Evolutionary conservation across 2,888 invertebrate species (phyloP).

Genomic region (Bruchidius siliquastri): DNA sequence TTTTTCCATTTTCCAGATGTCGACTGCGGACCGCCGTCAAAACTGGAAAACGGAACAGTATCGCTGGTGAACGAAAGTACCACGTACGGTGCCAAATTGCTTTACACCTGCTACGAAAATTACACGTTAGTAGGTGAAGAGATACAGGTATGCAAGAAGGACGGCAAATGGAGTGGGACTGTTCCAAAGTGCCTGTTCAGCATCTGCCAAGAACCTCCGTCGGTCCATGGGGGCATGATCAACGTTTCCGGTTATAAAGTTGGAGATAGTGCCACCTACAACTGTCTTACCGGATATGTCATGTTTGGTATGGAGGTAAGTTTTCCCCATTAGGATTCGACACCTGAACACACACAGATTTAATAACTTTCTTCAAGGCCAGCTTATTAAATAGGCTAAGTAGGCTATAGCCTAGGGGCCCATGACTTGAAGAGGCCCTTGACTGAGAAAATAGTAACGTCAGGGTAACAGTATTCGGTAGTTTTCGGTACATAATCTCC

Average conservation of each 20-base stretch:
- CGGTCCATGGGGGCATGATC: slow-evolving; percentile 71
- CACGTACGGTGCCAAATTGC: slow-evolving; percentile 71
- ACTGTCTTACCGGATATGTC: slow-evolving; percentile 79
- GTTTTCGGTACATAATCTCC: too few relatives aligned
- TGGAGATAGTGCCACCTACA: slow-evolving; percentile 75
- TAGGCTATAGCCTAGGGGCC: too few relatives aligned
- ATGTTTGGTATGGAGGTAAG: slow-evolving; percentile 76
- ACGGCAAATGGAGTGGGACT: slow-evolving; percentile 72
- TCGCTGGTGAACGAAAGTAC: slow-evolving; percentile 65
- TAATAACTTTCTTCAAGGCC: not conserved
- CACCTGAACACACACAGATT: not conserved
- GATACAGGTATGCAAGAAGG: slow-evolving; percentile 66
- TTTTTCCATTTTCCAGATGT: slow-evolving; percentile 58
- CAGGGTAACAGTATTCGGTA: too few relatives aligned
- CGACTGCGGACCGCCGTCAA: slow-evolving; percentile 68
- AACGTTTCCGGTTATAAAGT: slow-evolving; percentile 67
- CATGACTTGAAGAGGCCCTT: too few relatives aligned
- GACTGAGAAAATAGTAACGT: too few relatives aligned
- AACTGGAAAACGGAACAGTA: slow-evolving; percentile 70
- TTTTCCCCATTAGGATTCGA: too few relatives aligned
- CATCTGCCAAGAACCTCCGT: slow-evolving; percentile 83
- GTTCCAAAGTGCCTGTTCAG: slow-evolving; percentile 78
- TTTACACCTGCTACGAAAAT: slow-evolving; percentile 77
- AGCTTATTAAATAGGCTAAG: too few relatives aligned
- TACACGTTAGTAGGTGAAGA: slow-evolving; percentile 76